phyloP scores from a whole-genome alignment of 2,797 vertebrate genomes.

The Graptemys geographica region DNA sequence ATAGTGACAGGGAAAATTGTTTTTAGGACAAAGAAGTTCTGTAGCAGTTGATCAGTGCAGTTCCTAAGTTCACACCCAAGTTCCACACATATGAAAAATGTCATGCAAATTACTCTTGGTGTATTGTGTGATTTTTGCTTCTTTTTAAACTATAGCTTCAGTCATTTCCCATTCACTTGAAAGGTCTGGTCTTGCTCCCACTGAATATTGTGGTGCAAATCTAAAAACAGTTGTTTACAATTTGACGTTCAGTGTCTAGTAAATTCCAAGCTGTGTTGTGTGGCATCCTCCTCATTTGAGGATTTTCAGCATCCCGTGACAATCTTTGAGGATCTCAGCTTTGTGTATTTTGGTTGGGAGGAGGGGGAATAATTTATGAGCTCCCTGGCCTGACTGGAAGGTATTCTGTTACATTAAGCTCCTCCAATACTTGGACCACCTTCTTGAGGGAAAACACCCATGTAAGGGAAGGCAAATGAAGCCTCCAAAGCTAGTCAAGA shows the following conservation, averaged over 20 bases:
- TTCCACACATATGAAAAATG: slow-evolving; percentile 13
- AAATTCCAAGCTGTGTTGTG: background rate
- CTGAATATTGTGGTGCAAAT: slow-evolving; percentile 39
- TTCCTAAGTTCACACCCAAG: background rate
- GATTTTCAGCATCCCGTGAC: background rate
- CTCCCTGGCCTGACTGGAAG: background rate
- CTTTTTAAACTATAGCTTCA: slow-evolving; percentile 18
- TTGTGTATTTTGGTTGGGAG: background rate
- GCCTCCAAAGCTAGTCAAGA: background rate
- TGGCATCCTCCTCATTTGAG: slow-evolving; percentile 5
- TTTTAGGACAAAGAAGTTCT: background rate
- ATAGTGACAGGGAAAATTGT: background rate
- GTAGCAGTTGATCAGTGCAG: background rate
- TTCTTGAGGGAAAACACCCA: background rate
- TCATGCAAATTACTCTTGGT: slow-evolving; percentile 42
- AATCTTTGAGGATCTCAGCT: background rate
- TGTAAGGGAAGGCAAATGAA: background rate
- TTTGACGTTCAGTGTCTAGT: background rate
- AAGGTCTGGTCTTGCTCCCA: slow-evolving; percentile 29
- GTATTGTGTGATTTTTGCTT: slow-evolving; percentile 18
- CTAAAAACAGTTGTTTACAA: background rate
- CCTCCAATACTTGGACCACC: background rate
- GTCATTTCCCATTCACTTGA: slow-evolving; percentile 15
- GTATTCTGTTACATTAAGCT: background rate
- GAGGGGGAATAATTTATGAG: background rate